A percentile compares a stretch with the other conserved stretches of the same genome.
phyloP scores from a whole-genome alignment of 2,113 vertebrate species.

The Otus sunia region DNA sequence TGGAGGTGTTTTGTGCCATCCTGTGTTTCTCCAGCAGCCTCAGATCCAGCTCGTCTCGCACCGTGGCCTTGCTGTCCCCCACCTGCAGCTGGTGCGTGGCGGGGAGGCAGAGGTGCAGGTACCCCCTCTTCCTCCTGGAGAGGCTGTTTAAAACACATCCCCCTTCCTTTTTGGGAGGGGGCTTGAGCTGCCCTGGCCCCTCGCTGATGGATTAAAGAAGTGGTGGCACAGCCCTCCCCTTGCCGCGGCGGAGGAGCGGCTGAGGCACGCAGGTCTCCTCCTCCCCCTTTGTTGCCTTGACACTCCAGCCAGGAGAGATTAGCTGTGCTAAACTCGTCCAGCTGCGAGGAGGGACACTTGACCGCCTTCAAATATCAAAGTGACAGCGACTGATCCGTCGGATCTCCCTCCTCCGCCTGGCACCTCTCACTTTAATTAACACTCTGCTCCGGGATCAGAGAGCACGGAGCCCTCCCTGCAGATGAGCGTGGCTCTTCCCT shows the following conservation, averaged over 20 bases:
- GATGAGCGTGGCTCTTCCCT: background rate
- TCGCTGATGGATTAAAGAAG: background rate
- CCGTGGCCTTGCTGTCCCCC: background rate
- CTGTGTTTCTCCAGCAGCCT: accelerated
- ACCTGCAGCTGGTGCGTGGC: background rate
- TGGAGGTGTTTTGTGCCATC: background rate
- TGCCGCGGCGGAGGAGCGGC: accelerated
- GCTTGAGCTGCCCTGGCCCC: background rate
- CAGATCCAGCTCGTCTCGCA: accelerated
- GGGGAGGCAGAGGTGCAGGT: too few relatives aligned
- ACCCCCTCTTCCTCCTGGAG: too few relatives aligned
- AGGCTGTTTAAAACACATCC: background rate
- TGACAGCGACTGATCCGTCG: background rate
- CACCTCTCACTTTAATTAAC: background rate
- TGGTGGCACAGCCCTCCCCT: background rate
- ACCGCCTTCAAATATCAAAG: background rate
- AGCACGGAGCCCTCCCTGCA: background rate
- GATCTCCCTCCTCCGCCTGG: background rate
- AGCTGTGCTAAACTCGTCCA: background rate
- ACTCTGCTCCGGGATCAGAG: background rate
- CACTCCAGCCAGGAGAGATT: background rate
- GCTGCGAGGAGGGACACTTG: background rate
- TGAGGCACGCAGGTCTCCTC: background rate
- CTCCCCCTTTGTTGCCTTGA: background rate
- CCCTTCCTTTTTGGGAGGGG: background rate